Base-by-base conservation (phyloP, 2,888 invertebrate species). In the Apamea crenata region DNA sequence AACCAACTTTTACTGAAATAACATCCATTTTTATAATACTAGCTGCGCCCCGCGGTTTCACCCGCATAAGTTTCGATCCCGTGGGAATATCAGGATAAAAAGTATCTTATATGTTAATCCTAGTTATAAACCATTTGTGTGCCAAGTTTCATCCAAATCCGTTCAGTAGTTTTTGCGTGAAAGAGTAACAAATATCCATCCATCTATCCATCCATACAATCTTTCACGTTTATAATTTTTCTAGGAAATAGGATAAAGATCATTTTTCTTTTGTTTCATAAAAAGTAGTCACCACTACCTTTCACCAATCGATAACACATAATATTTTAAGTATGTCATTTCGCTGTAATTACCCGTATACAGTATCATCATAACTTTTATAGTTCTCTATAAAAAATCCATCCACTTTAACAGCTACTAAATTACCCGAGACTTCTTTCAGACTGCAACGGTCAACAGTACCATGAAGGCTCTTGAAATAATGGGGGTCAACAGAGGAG, bases 371-470 rank as follows among this genome's bases (percentile, higher is more conserved):
- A 71, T 16, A 44, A 53, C 36, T 69, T 84, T 74, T 66, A 79
- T 59, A 65, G 63, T 40, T 63, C 14, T 40, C 65, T 44, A 59
- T 61, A 70, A 72, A 71, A 67, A 44, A 25, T 50, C 29, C 47
- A 68, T 72, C 21, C 21, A 36, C 21, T 47, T 70, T 77, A 18
- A 84, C 32, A 25, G 47, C 50, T n/a, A 59, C 66, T 72, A 65
- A 71, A 66, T 71, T 18, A 36, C 36, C 12, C 8, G 18, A 32
- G 14, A 14, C 36, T 70, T 80, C 29, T 94, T 94, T 66, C 92
- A 96, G 96, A 93, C 94, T 76, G 96, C 94, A 21, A 95, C 95
- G 61, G 93, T 96, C 18, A 91, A 90, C 83, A 95, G 95, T 81
- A 96, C 96, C n/a, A 86, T 93, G 63, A 94, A 93, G 86, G 96